Conservation (phyloP, 2,797 vertebrate species). For the Rallus crepitans region DNA sequence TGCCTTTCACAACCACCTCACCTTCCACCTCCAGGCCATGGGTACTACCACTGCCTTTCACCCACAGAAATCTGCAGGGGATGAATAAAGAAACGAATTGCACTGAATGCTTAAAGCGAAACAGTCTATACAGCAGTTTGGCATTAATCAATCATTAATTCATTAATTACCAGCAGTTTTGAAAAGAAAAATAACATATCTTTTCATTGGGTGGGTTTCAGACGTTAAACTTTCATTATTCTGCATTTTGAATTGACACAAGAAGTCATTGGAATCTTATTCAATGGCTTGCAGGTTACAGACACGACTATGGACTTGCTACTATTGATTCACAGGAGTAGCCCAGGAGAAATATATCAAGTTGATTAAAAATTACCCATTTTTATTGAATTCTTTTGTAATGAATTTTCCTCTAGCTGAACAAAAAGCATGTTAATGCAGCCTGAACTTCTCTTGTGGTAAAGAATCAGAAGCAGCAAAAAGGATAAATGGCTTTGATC, state of each 20-base stretch:
- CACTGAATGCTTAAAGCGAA: not conserved
- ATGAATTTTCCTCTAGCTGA: conserved; percentile 37
- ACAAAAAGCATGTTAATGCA: not conserved
- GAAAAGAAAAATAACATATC: not conserved
- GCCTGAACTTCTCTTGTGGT: not conserved
- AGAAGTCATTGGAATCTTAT: not conserved
- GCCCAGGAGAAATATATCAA: conserved; percentile 21
- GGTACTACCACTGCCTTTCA: not conserved
- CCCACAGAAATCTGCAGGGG: not conserved
- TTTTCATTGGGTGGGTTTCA: not conserved
- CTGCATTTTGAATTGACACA: not conserved
- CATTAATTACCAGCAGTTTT: not conserved
- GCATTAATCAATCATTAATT: not conserved
- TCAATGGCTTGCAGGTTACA: not conserved
- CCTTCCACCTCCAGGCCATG: not conserved
- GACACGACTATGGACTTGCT: conserved; percentile 12
- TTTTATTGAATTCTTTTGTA: conserved; percentile 36
- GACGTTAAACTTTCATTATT: not conserved
- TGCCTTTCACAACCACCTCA: not conserved
- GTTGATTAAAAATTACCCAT: conserved; percentile 42
- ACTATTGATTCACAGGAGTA: conserved; percentile 3
- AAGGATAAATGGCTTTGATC: not conserved
- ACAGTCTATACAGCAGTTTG: not conserved
- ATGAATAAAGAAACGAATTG: no score
- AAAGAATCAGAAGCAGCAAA: not conserved